A percentile compares a stretch with the other conserved stretches of the same genome.
Conservation (phyloP, 2,888 invertebrate genomes). For the Heliconius hortense region DNA sequence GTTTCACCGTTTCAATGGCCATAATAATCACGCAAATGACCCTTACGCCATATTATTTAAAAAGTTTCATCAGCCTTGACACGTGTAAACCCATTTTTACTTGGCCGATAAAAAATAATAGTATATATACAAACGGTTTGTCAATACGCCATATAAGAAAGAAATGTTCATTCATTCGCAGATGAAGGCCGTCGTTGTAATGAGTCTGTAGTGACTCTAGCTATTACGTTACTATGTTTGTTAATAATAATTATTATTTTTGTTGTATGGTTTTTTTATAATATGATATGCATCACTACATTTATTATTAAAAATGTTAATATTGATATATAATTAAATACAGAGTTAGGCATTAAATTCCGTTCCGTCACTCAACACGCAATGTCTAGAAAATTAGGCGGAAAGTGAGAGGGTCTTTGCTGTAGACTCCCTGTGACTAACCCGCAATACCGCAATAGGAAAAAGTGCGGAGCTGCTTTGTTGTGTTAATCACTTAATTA, state of each 20-base stretch:
- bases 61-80: slow-evolving; percentile 29
- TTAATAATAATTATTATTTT: neutral
- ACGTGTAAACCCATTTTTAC: slow-evolving; percentile 24
- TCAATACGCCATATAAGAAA: slow-evolving; percentile 20
- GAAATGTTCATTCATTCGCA: slow-evolving; percentile 35
- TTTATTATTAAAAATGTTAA: neutral
- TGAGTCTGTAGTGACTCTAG: slow-evolving; percentile 4
- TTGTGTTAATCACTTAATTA: too few relatives aligned
- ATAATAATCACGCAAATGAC: slow-evolving; percentile 12
- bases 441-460: too few relatives aligned
- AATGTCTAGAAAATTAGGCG: too few relatives aligned
- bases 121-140: slow-evolving; percentile 22
- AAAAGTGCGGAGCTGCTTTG: too few relatives aligned
- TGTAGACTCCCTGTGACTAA: too few relatives aligned
- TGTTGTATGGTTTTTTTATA: neutral
- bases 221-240: slow-evolving; percentile 19
- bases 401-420: too few relatives aligned
- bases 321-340: neutral
- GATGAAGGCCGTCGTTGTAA: slow-evolving; percentile 31
- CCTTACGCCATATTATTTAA: slow-evolving; percentile 12
- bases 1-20: slow-evolving; percentile 1
- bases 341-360: too few relatives aligned
- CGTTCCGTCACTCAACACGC: too few relatives aligned
- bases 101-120: slow-evolving; percentile 11
- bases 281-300: neutral